These are phyloP conservation scores for Tridacna gigas DNA, from an alignment of 2,888 invertebrate species.

Conservation along the genomic window DNA sequence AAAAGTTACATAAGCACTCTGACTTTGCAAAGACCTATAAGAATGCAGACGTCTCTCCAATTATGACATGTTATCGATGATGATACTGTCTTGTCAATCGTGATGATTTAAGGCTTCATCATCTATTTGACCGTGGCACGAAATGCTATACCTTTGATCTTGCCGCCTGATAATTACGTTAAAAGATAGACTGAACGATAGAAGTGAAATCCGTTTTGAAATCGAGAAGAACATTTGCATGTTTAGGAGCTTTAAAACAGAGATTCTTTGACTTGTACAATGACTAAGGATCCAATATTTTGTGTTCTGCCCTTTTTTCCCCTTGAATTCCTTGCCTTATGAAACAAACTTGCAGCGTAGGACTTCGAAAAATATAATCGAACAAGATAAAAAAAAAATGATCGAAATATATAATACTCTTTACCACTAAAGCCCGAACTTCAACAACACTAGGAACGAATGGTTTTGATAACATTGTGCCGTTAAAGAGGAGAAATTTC, in stretches of 20 bases:
- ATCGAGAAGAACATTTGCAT: constrained; percentile 31
- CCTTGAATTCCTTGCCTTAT: too few relatives aligned
- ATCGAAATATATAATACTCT: too few relatives aligned
- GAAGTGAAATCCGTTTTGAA: constrained; percentile 34
- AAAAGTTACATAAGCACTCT: too few relatives aligned
- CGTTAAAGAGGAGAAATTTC: too few relatives aligned
- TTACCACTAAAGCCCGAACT: too few relatives aligned
- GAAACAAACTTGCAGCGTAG: too few relatives aligned
- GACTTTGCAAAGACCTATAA: too few relatives aligned
- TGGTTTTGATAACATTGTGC: too few relatives aligned
- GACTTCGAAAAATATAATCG: too few relatives aligned
- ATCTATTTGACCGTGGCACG: constrained; percentile 32
- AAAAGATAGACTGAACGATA: constrained; percentile 36
- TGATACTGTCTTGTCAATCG: constrained; percentile 26
- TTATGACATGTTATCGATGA: constrained; percentile 27
- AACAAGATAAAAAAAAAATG: too few relatives aligned
- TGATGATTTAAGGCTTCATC: constrained; percentile 17
- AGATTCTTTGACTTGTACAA: constrained; percentile 10
- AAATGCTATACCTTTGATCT: constrained; percentile 35
- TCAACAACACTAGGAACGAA: too few relatives aligned
- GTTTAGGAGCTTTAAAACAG: constrained; percentile 25
- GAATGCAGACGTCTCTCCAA: constrained; percentile 1
- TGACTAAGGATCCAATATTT: not conserved
- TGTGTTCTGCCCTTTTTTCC: too few relatives aligned
- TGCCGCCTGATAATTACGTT: constrained; percentile 32